A percentile compares a stretch with the other conserved stretches of the same genome.
These are phyloP conservation scores for Halictus quadricinctus DNA, from an alignment of 2,888 invertebrate species.

Conservation along the genomic window DNA sequence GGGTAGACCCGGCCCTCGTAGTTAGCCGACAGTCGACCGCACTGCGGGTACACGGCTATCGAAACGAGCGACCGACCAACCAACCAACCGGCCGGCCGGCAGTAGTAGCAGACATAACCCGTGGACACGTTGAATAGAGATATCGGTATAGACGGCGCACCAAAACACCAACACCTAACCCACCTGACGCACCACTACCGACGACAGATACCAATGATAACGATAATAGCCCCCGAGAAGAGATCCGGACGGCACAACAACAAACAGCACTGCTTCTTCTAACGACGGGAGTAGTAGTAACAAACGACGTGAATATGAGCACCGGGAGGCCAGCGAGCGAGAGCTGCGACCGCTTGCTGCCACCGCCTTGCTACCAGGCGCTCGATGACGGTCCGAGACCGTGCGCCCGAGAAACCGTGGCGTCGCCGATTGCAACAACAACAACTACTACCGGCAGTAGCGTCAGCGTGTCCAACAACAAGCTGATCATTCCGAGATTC, in stretches of 20 bases:
- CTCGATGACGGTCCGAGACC: conserved; percentile 57
- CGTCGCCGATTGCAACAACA: conserved; percentile 33
- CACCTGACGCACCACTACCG: conserved; percentile 64
- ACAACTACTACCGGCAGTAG: conserved; percentile 34
- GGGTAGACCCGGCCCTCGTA: conserved; percentile 74
- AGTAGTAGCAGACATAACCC: conserved; percentile 47
- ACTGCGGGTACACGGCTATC: conserved; percentile 64
- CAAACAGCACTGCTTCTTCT: conserved; percentile 60
- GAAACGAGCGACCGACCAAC: conserved; percentile 50
- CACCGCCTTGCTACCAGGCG: conserved; percentile 69
- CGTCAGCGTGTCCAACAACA: conserved; percentile 26
- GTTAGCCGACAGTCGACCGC: conserved; percentile 77
- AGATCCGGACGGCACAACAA: conserved; percentile 64
- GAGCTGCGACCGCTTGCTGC: conserved; percentile 48
- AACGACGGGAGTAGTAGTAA: conserved; percentile 42
- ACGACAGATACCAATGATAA: conserved; percentile 55
- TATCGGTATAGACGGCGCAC: conserved; percentile 64
- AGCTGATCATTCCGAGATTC: conserved; percentile 13
- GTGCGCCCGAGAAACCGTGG: conserved; percentile 52
- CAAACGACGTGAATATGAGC: conserved; percentile 17
- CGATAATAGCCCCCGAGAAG: conserved; percentile 46
- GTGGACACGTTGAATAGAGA: conserved; percentile 43
- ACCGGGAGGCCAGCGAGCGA: conserved; percentile 40
- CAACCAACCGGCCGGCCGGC: conserved; percentile 59
- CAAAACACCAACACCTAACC: conserved; percentile 65